These are phyloP conservation scores for Aphrocallistes beatrix DNA, from an alignment of 37 sponge, comb jelly and placozoan genomes.

Conservation along the genomic window DNA sequence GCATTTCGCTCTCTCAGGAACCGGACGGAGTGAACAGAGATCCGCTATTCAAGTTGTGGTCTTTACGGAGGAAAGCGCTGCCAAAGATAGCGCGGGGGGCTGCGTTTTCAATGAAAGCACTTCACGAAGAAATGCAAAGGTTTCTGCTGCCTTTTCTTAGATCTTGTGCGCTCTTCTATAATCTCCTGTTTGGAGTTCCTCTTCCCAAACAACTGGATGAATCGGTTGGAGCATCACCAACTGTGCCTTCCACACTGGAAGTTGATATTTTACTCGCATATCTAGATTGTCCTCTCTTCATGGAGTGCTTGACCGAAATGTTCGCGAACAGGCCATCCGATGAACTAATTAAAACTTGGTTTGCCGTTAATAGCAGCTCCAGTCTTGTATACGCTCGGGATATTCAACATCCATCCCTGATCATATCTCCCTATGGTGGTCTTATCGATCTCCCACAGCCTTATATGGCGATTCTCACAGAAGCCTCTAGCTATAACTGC, in stretches of 20 bases:
- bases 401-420: not conserved
- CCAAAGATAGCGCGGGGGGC: not conserved
- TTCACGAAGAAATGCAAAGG: not conserved
- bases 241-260: not conserved
- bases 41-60: not conserved
- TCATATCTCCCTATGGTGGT: not conserved
- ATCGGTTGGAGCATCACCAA: not conserved
- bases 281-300: not conserved
- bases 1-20: not conserved
- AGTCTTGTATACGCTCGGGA: not conserved
- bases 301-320: not conserved
- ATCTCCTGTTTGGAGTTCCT: not conserved
- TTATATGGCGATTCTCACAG: not conserved
- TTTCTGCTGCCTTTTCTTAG: not conserved
- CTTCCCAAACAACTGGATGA: not conserved
- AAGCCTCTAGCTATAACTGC: not conserved
- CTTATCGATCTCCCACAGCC: not conserved
- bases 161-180: not conserved
- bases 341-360: not conserved
- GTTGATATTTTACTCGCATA: not conserved
- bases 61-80: not conserved
- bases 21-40: not conserved
- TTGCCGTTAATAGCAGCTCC: not conserved
- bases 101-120: not conserved
- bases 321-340: not conserved